A percentile compares a stretch with the other conserved stretches of the same genome.
Conservation (phyloP, 2,888 invertebrate species). For the Horisme vitalbata region DNA sequence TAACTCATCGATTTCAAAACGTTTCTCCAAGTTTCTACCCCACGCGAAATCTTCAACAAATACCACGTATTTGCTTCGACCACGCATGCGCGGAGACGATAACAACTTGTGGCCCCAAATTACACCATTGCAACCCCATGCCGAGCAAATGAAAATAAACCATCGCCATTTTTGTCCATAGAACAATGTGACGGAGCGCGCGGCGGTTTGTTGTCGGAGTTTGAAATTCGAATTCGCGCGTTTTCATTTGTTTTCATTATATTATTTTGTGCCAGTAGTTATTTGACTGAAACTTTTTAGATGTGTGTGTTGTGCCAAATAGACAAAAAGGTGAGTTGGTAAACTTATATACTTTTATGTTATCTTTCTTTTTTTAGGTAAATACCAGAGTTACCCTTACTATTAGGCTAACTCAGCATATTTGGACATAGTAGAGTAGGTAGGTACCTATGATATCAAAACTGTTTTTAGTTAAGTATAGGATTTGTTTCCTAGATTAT, state of each 20-base stretch:
- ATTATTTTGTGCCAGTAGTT: constrained; percentile 9
- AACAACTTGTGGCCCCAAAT: constrained; percentile 77
- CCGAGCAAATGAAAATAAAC: constrained; percentile 70
- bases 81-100: constrained; percentile 77
- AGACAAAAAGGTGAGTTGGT: constrained; percentile 5
- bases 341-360: background rate
- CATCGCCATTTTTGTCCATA: constrained; percentile 63
- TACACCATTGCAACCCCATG: constrained; percentile 73
- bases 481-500: constrained; percentile 23
- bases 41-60: constrained; percentile 60
- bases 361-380: too few relatives aligned
- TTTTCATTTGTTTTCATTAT: constrained; percentile 12
- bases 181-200: constrained; percentile 54
- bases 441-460: too few relatives aligned
- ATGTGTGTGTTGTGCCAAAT: background rate
- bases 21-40: constrained; percentile 49
- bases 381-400: too few relatives aligned
- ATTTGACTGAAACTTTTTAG: background rate
- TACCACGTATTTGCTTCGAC: constrained; percentile 67
- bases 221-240: constrained; percentile 35
- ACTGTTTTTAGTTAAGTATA: too few relatives aligned
- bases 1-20: too few relatives aligned
- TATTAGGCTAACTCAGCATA: too few relatives aligned
- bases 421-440: too few relatives aligned
- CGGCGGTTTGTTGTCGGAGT: constrained; percentile 43